Evolutionary conservation across 2,888 invertebrate genomes (phyloP), one percentile per base, ranked within the genome.

Genomic region (Yponomeuta plumbellus): DNA sequence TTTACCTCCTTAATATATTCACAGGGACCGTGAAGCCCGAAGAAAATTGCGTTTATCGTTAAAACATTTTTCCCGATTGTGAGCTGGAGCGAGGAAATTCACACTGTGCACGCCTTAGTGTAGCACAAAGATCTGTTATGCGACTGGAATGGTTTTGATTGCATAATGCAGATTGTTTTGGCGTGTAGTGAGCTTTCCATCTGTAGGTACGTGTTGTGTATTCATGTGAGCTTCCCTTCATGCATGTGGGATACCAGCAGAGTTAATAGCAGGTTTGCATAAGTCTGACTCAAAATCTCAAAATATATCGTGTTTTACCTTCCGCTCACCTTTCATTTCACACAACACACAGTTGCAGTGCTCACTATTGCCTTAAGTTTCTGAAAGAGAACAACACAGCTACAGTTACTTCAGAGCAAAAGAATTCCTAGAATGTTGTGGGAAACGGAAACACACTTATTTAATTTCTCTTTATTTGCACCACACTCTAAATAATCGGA

Each of bases 1-100:
- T 44, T 40, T 63, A 63, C 63, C 40, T 20, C 40, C 63, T 40
- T 40, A 63, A 63, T 63, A 63, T 63, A 63, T 63, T 20, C 63
- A n/a, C 63, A 20, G 44, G 44, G 44, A 63, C 63, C 20, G 13
- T 21, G 22, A 26, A 61, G n/a, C n/a, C 17, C 10, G 21, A 22
- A 20, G 34, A 39, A 39, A 44, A 63, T 63, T 44, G 63, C 63
- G 63, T 44, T 63, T 63, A 63, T 63, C 21, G 44, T 22, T 63
- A 20, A 21, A 40, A 63, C 17, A 44, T 44, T 21, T 63, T 61
- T 61, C 26, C 62, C 17, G 67, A 67, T 52, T 17, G 3, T 52
- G 44, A 52, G 17, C 44, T 52, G 44, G 44, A 52, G 44, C 44
- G 13, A 52, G 44, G 44, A 52, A 17, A 52, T 52, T 52, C 17